A percentile compares a stretch with the other conserved stretches of the same genome.
Conservation (phyloP, 2,888 invertebrate species). For the Netelia melanura region DNA sequence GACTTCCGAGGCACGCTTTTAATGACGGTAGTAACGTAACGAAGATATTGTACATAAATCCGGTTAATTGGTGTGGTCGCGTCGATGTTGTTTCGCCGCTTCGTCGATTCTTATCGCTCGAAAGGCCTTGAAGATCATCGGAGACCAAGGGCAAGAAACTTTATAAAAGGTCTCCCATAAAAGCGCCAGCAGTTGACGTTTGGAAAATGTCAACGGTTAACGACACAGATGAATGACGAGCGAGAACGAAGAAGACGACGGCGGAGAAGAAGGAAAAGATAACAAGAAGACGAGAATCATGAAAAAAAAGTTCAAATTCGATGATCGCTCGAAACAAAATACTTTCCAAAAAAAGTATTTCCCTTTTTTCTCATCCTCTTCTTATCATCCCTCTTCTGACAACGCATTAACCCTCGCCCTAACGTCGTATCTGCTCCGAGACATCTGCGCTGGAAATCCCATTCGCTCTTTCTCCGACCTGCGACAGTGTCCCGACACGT, state of each 20-base stretch:
- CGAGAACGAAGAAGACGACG: conserved; percentile 14
- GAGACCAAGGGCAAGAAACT: not conserved
- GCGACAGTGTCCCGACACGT: conserved; percentile 72
- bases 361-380: conserved; percentile 6
- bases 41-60: conserved; percentile 57
- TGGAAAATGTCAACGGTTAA: not conserved
- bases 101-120: conserved; percentile 45
- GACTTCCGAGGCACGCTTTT: conserved; percentile 52
- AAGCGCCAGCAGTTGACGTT: conserved; percentile 3
- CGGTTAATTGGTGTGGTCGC: conserved; percentile 55
- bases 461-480: conserved; percentile 65
- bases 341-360: conserved; percentile 1
- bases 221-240: conserved; percentile 19
- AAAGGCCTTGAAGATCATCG: not conserved
- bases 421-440: conserved; percentile 60
- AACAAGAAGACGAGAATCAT: not conserved
- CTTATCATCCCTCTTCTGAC: conserved; percentile 73
- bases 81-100: conserved; percentile 45
- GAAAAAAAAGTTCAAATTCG: conserved; percentile 11
- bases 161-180: conserved; percentile 11
- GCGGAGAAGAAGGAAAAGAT: not conserved
- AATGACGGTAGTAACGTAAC: conserved; percentile 56
- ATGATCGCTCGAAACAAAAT: conserved; percentile 13
- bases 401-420: conserved; percentile 78
- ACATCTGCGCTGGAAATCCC: not conserved